Evolutionary conservation across 2,888 invertebrate genomes (phyloP).

Genomic region (Metacarcinus magister): DNA sequence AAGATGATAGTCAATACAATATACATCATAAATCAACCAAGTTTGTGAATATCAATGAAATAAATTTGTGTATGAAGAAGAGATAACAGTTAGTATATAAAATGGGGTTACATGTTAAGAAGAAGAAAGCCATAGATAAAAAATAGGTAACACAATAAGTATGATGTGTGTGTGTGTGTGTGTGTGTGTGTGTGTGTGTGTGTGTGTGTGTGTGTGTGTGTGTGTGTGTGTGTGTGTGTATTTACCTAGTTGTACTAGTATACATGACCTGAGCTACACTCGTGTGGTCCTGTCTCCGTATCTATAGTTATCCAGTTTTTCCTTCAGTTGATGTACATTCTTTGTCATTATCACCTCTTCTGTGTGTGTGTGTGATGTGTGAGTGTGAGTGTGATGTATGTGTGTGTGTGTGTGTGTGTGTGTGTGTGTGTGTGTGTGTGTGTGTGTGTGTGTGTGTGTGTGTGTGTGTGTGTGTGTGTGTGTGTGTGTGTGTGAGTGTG

Average conservation of each 20-base stretch:
- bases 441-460: neutral
- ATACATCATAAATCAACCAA: neutral
- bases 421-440: neutral
- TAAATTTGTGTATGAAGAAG: neutral
- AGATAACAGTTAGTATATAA: neutral
- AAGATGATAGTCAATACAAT: neutral
- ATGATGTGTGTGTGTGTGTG: neutral
- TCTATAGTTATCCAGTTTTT: no score
- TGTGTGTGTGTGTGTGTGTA: neutral
- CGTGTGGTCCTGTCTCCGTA: no score
- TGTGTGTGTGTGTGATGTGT: neutral
- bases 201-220: neutral
- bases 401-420: neutral
- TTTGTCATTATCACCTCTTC: no score
- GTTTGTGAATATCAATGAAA: neutral
- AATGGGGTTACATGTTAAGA: neutral
- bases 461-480: neutral
- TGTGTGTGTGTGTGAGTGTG: neutral
- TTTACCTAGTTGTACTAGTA: no score
- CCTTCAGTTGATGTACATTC: no score
- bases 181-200: neutral
- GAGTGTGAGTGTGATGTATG: neutral
- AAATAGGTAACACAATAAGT: neutral
- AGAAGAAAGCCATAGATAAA: neutral
- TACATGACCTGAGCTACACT: no score